Base-by-base conservation (phyloP, 2,888 invertebrate species). In the Crioceris asparagi region DNA sequence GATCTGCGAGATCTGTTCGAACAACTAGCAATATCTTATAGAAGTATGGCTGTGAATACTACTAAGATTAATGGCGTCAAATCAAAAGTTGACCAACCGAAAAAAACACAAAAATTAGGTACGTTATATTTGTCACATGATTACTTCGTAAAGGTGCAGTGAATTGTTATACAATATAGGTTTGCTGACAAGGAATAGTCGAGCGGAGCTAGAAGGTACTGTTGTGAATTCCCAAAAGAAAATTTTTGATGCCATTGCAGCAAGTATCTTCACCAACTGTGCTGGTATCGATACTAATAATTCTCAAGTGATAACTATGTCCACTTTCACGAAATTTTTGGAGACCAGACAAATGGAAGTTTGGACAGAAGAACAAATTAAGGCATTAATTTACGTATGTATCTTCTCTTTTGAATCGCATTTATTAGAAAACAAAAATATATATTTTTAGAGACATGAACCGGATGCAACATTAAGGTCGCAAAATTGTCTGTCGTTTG, bases 181-280 rank as follows among this genome's bases (percentile, higher is more conserved):
- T 57, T 71, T 90, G 40, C 62, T 88, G 35, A 90, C 88, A n/a
- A 72, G 88, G 46, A 88, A 88, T 56, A 85, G 84, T 39, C 79
- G 82, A 1, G 65, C 79, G 33, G 83, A 84, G 58, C 67, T 84
- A 45, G 87, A 90, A 54, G 78, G 80, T 27, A 72, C 74, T 2
- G 45, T 77, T 69, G 54, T 80, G 45, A 75, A 75, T 39, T 75
- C 81, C 10, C 79, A 85, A 54, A 86, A 83, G 60, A 84, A 83
- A 57, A 86, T 92, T 14, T 91, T 90, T 62, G 92, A 93, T 58
- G 83, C 88, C 1, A 76, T 94, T 7, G 91, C 92, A 0, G 87
- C 92, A 1, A 90, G 88, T 43, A 83, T 93, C 50, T 83, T 88
- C 50, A 81, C 83, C 60, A 82, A 81, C 70, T 66, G 79, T 67